Evolutionary conservation across 1,140 invertebrate species (phyloP), one percentile per base, ranked within the genome.

Genomic region (Drosophila varians): DNA sequence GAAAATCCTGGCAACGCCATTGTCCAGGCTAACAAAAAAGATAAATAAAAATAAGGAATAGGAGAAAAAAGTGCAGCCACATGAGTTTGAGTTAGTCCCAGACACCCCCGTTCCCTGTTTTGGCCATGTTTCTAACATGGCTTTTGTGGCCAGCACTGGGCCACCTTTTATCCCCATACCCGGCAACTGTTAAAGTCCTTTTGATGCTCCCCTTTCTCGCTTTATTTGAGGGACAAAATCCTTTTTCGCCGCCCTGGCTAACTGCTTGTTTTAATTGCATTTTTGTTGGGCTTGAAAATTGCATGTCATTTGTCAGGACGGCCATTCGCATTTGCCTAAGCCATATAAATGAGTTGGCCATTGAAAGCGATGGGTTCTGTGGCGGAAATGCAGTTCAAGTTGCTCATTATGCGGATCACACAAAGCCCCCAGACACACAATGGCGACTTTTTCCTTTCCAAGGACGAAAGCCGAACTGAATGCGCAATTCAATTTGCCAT

Each of bases 231-330:
- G 36, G 21, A 16, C 42, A 18, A 45, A 38, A 51, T 28, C 69
- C 51, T 36, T 43, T 43, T 56, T 38, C 36, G 14, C 5, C 36
- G 12, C 68, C 2, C 19, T 14, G 47, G 55, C 49, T 40, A 74
- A 71, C 79, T 75, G 64, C 69, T 76, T 36, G 54, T 55, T 73
- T 84, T 84, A 84, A 84, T 84, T 84, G 80, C 80, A 84, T 84
- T 84, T 75, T 76, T 77, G 62, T 74, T 79, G 76, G 62, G 80
- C 55, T 56, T 47, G 49, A 69, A 84, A 84, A 84, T 87, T 87
- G 76, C 82, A 77, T 79, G 82, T 87, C 80, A 84, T 84, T 80
- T 86, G 80, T 86, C 76, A 80, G 48, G 55, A 65, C 54, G 49
- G 38, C 62, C 68, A 77, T 77, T 65, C 72, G 68, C 76, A 77